Conservation (phyloP, 2,888 invertebrate genomes). For the Caenorhabditis wallacei region DNA sequence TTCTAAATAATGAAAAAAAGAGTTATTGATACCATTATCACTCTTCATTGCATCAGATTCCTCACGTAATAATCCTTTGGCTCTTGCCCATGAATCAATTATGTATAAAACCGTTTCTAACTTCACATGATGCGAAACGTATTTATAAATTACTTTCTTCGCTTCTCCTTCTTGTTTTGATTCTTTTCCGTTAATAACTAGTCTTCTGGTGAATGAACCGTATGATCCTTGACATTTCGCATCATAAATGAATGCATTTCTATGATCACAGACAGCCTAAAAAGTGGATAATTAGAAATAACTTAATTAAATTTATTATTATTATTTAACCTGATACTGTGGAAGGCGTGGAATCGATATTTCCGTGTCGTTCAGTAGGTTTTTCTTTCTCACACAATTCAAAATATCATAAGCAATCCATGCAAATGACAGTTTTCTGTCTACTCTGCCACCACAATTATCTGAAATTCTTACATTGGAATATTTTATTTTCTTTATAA, state of each 20-base stretch:
- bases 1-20: neutral
- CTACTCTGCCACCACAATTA: conserved; percentile 17
- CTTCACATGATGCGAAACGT: conserved; percentile 5
- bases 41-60: neutral
- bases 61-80: conserved; percentile 9
- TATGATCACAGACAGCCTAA: conserved; percentile 7
- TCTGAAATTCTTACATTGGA: neutral
- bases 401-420: conserved; percentile 79
- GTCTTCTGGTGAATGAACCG: neutral
- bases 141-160: neutral
- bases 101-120: conserved; percentile 40
- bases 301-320: neutral
- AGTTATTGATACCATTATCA: neutral
- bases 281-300: neutral
- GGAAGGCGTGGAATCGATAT: conserved; percentile 3
- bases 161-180: conserved; percentile 7
- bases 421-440: conserved; percentile 74
- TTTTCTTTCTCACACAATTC: conserved; percentile 21
- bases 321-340: conserved; percentile 9
- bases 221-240: neutral
- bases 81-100: conserved; percentile 59
- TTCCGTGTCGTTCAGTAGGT: neutral
- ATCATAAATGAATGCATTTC: conserved; percentile 7
- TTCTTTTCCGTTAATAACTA: neutral
- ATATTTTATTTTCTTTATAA: neutral